phyloP scores from a whole-genome alignment of 1,140 invertebrate species.

The Cotesia typhae region DNA sequence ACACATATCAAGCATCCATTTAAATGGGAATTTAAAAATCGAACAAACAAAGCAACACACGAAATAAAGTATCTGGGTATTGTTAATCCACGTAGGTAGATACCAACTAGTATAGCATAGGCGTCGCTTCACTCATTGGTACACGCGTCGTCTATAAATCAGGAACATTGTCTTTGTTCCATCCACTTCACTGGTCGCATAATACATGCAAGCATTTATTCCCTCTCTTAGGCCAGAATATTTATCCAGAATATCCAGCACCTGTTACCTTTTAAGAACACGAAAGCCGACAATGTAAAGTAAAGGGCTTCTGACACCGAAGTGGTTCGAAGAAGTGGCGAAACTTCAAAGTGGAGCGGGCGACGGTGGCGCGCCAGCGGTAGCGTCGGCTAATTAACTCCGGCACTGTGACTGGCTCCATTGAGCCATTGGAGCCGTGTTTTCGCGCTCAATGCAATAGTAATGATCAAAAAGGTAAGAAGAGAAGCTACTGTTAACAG shows the following conservation, averaged over 20 bases:
- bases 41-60: too few species aligned
- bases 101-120: too few species aligned
- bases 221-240: not conserved
- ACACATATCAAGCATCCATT: too few species aligned
- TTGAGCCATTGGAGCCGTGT: too few species aligned
- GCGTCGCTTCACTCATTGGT: too few species aligned
- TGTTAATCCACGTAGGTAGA: too few species aligned
- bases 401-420: not conserved
- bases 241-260: constrained; percentile 36
- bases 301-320: constrained; percentile 10
- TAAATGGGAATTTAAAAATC: too few species aligned
- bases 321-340: not conserved
- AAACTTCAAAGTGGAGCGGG: not conserved
- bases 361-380: not conserved
- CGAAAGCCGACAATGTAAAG: constrained; percentile 4
- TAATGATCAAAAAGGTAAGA: too few species aligned
- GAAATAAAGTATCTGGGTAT: too few species aligned
- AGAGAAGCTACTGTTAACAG: too few species aligned
- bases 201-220: too few species aligned
- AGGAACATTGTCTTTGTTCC: constrained; percentile 4
- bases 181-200: not conserved
- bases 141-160: too few species aligned
- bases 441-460: not conserved
- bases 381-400: not conserved
- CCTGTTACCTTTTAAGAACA: constrained; percentile 49